phyloP scores from a whole-genome alignment of 2,113 vertebrate species.

The Felis chaus region DNA sequence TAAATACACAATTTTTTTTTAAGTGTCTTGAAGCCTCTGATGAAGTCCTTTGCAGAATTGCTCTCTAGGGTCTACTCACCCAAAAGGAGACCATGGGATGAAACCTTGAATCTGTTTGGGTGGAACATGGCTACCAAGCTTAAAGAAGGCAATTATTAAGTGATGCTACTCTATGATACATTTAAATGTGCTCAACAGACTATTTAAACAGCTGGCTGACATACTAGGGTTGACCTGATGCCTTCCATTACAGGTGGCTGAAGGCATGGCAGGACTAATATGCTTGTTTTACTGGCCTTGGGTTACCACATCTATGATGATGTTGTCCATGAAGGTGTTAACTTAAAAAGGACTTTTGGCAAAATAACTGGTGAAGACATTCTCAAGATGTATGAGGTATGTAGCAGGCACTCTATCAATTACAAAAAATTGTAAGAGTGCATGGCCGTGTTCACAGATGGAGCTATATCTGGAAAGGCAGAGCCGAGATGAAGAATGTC shows the following conservation, averaged over 20 bases:
- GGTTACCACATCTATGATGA: not conserved
- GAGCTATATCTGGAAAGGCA: not conserved
- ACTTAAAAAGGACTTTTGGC: conserved; percentile 8
- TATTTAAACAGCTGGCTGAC: conserved; percentile 25
- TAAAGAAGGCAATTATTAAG: not conserved
- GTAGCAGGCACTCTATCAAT: not conserved
- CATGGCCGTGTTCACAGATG: not conserved
- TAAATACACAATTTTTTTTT: not conserved
- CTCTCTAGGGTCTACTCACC: not conserved
- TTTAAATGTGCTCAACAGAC: not conserved
- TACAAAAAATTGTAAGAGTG: not conserved
- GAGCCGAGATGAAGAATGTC: not conserved
- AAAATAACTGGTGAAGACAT: conserved; percentile 25
- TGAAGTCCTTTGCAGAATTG: not conserved
- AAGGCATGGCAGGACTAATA: not conserved
- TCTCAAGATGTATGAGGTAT: not conserved
- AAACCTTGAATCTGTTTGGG: not conserved
- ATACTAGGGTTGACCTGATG: not conserved
- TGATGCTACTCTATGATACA: not conserved
- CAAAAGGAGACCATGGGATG: not conserved
- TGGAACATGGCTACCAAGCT: not conserved
- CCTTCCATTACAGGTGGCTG: not conserved
- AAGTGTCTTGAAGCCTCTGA: not conserved
- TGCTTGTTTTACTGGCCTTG: not conserved
- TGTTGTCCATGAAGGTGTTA: not conserved